Conservation (phyloP, 2,888 invertebrate species). For the Latrodectus elegans region DNA sequence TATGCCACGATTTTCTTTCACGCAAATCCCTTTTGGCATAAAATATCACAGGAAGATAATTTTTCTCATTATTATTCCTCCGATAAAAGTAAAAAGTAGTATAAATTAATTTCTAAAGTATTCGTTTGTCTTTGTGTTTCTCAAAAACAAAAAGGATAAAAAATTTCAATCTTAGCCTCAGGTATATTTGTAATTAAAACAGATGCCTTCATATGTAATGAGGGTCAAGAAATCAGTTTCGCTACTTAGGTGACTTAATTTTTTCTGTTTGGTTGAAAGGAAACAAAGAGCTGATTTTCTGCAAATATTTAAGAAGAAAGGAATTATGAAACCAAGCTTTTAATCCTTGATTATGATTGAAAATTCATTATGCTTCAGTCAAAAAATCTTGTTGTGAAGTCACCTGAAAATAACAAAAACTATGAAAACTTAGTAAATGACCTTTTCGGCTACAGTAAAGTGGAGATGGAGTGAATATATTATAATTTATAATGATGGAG, state of each 20-base stretch:
- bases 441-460: background rate
- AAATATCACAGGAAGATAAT: background rate
- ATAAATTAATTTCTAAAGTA: background rate
- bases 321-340: background rate
- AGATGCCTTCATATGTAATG: background rate
- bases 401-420: background rate
- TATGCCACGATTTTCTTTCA: background rate
- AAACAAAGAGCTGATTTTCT: too few species aligned
- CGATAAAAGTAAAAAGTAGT: background rate
- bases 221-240: background rate
- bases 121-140: background rate
- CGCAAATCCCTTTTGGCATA: background rate
- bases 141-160: background rate
- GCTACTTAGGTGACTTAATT: background rate
- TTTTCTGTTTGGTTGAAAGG: too few species aligned
- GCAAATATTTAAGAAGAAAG: too few species aligned
- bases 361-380: background rate
- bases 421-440: background rate
- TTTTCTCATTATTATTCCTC: background rate
- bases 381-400: background rate
- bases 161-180: background rate
- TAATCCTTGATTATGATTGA: background rate
- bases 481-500: background rate
- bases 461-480: background rate
- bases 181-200: conserved; percentile 2